phyloP scores from a whole-genome alignment of 2,113 vertebrate genomes.

The Peromyscus maniculatus region DNA sequence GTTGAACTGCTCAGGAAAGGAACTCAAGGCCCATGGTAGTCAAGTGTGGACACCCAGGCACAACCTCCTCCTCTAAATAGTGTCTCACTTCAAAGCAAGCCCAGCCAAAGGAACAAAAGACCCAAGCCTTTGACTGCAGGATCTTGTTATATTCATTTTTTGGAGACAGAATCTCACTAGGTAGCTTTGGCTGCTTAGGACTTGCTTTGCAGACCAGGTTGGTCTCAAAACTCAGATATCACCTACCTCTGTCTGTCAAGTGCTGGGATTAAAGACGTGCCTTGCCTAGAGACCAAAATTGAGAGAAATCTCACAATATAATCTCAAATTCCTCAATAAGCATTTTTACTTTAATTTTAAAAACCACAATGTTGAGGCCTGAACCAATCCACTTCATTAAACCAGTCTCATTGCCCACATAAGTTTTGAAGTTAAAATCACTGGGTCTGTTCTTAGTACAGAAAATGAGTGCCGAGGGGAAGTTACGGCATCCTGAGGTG shows the following conservation, averaged over 20 bases:
- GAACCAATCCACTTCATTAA: slow-evolving; percentile 24
- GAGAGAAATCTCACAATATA: background rate
- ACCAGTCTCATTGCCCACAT: background rate
- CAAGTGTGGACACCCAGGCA: background rate
- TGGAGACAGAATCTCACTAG: background rate
- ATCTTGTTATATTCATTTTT: background rate
- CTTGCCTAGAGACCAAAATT: background rate
- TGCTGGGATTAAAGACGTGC: background rate
- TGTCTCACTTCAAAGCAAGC: slow-evolving; percentile 33
- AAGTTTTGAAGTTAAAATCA: background rate
- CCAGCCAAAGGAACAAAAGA: background rate
- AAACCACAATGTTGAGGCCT: background rate
- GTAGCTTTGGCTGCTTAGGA: background rate
- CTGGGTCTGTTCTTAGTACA: slow-evolving; percentile 29
- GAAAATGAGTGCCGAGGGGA: background rate
- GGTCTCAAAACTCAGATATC: background rate
- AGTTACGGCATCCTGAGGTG: background rate
- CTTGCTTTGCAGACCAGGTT: background rate
- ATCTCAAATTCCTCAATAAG: slow-evolving; percentile 24
- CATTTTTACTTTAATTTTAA: slow-evolving; percentile 49
- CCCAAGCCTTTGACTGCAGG: background rate
- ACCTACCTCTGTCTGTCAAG: background rate
- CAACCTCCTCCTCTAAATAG: background rate
- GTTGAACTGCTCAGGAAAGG: too few relatives aligned
- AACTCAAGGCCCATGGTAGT: background rate